Evolutionary conservation across 2,888 invertebrate species (phyloP).

Genomic region (Eristalinus aeneus): DNA sequence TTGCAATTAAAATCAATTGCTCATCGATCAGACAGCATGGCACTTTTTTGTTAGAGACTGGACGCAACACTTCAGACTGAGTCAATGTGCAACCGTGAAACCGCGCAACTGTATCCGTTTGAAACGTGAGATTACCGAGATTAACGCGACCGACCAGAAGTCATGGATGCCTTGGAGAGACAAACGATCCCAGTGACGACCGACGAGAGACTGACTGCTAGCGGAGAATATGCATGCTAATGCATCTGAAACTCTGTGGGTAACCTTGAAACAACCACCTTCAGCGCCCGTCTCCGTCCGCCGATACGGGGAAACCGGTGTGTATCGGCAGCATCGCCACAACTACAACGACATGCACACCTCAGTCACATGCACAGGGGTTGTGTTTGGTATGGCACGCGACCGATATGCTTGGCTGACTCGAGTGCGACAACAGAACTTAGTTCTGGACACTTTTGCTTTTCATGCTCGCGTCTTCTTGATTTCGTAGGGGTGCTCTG

Average conservation of each 20-base stretch:
- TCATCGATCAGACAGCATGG: background rate
- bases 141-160: background rate
- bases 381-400: constrained; percentile 25
- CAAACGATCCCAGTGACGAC: constrained; percentile 41
- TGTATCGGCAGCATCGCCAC: no score
- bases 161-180: background rate
- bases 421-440: background rate
- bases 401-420: background rate
- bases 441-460: background rate
- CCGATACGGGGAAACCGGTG: no score
- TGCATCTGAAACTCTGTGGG: background rate
- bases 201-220: constrained; percentile 45
- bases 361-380: no score
- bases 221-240: constrained; percentile 19
- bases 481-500: background rate
- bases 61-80: background rate
- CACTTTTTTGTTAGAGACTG: background rate
- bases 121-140: background rate
- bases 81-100: no score
- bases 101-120: background rate
- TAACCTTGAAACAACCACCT: background rate
- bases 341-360: background rate
- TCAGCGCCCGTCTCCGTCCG: background rate
- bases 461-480: constrained; percentile 1
- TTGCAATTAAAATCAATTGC: constrained; percentile 50